Base-by-base conservation (phyloP, 1,140 invertebrate genomes). In the Drosophila kurseongensis region DNA sequence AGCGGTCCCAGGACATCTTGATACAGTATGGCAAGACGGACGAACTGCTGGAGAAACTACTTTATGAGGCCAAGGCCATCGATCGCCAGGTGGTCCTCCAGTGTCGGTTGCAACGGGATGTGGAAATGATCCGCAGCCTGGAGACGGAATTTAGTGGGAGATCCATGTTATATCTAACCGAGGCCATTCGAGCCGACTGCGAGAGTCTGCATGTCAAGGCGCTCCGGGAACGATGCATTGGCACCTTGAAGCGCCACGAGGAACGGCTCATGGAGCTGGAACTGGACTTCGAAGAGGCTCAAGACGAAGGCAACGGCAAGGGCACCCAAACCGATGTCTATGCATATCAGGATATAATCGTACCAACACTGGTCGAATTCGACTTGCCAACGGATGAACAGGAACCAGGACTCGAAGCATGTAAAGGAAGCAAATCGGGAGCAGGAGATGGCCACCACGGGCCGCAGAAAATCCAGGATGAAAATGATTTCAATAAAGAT, bases 81-180 rank as follows among this genome's bases (percentile, higher is more conserved):
- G 59, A 62, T 16, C 40, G 51, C 23, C 81, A 85, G 9, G 23
- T 80, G 13, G 9, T 57, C 1, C 14, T 41, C n/a, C 65, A 66
- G 6, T 35, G 44, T 4, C 67, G 60, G 42, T 45, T 75, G 40
- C 81, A 80, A 9, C 60, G 74, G 9, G 81, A 85, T 8, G 8
- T 59, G 14, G 47, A 62, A 1, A 13, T 85, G 38, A 67, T 85
- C 7, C 73, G 76, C n/a, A 41, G 74, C 41, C 55, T 85, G 40
- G 81, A 85, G 32, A 2, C 57, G 62, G 81, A 85, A 55, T 63
- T 45, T 18, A 42, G 16, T n/a, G 45, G 36, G 5, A 14, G 58
- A 7, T 75, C 78, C 4, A 9, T 77, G 48, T 16, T 16, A 12
- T 10, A 44, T 9, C 32, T 75, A 1, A 32, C 63, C 16, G 69